Evolutionary conservation across 2,797 vertebrate genomes (phyloP), one percentile per base, ranked within the genome.

Genomic region (Sebastes melanostomus): DNA sequence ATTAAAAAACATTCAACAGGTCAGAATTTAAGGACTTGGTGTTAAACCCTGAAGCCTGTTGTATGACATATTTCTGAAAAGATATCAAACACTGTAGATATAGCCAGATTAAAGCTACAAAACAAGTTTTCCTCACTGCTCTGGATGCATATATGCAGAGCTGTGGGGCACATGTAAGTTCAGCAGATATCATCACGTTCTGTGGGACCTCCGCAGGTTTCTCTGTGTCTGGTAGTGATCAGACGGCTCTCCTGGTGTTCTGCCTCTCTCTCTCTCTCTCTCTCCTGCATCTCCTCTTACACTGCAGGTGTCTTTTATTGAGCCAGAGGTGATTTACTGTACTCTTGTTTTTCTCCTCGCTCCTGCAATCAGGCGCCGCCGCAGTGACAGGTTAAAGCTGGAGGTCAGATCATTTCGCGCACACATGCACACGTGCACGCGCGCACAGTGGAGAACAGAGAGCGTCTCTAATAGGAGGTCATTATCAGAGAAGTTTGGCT

Each of bases 271-370:
- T 42, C 61, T 63, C 61, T 42, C 38, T 87, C 87, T 81, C 89
- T 87, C 86, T 88, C 90, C 87, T 68, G 77, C 85, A 74, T 93
- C 92, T 94, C 92, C 86, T 88, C 92, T 94, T 94, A 92, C 94
- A 94, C 85, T 62, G 85, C 95, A 96, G 95, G 94, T 96, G 95
- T 94, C 91, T 94, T 95, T 94, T 95, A 96, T 95, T 94, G 94
- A 92, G 88, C 78, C 80, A 68, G 87, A 77, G 34, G 88, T 94
- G 93, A 96, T 96, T 96, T 95, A 95, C 88, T 83, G 83, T 84
- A 85, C 89, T 83, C 91, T 79, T 77, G 74, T 83, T 89, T 89
- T 89, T 78, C 87, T 83, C 85, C 77, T 60, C 4, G 30, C 86
- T 82, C 77, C 82, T 65, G 90, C 92, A 95, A 93, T 95, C 91